Evolutionary conservation across 1,140 invertebrate genomes (phyloP).

Genomic region (Tribolium castaneum): DNA sequence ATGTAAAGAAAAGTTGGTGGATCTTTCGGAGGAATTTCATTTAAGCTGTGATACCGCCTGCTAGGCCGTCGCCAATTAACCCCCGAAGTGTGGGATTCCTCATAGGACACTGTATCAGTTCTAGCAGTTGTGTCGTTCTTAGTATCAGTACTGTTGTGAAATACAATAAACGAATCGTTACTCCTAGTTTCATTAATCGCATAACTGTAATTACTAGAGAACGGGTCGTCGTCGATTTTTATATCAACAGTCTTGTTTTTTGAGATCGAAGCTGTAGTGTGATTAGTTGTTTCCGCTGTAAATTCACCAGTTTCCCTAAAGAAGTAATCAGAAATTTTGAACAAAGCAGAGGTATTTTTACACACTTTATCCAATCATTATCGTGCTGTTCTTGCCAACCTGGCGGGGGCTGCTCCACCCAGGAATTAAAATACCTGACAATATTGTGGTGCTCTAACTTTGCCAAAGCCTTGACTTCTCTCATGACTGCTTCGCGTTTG

Average conservation of each 20-base stretch:
- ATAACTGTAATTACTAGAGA: slow-evolving; percentile 1
- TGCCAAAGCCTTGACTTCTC: slow-evolving; percentile 94
- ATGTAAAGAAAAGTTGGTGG: slow-evolving; percentile 86
- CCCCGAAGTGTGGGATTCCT: neutral
- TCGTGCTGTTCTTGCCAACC: slow-evolving; percentile 90
- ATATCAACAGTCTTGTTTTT: neutral
- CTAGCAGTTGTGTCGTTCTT: neutral
- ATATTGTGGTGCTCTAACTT: slow-evolving; percentile 95
- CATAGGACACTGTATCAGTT: slow-evolving; percentile 30
- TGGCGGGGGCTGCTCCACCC: slow-evolving; percentile 90
- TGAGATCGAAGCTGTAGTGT: neutral
- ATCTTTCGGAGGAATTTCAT: slow-evolving; percentile 61
- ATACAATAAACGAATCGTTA: slow-evolving; percentile 72
- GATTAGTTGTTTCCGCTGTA: neutral
- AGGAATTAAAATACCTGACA: slow-evolving; percentile 94
- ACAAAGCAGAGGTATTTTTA: no score
- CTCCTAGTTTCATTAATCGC: slow-evolving; percentile 24
- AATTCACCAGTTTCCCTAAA: neutral
- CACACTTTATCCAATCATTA: slow-evolving; percentile 66
- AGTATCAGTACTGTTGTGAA: slow-evolving; percentile 62
- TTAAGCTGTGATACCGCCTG: slow-evolving; percentile 49
- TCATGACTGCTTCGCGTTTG: slow-evolving; percentile 85
- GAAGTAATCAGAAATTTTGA: no score
- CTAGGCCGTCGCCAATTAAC: slow-evolving; percentile 54
- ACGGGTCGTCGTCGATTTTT: neutral